Conservation (phyloP, 1,140 invertebrate species). For the Drosophila guanche region DNA sequence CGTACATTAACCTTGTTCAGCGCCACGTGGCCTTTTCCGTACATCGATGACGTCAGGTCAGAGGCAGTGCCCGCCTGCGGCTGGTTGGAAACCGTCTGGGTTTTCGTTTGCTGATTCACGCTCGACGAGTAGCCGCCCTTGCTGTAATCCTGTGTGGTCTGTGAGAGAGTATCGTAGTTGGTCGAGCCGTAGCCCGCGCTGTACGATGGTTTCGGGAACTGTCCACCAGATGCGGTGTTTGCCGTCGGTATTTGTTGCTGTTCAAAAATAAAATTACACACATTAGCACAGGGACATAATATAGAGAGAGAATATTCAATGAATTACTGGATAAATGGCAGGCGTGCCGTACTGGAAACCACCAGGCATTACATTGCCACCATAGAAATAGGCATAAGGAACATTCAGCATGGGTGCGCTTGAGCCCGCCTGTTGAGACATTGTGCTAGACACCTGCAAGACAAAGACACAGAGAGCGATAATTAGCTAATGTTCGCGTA, state of each 20-base stretch:
- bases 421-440: constrained; percentile 87
- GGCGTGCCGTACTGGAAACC: constrained; percentile 90
- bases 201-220: constrained; percentile 88
- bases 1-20: constrained; percentile 90
- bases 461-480: not conserved
- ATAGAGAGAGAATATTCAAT: too few species aligned
- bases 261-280: not conserved
- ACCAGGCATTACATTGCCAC: constrained; percentile 87
- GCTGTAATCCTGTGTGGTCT: constrained; percentile 85
- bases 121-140: constrained; percentile 85
- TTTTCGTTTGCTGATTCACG: constrained; percentile 85
- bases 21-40: constrained; percentile 89
- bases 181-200: constrained; percentile 87
- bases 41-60: constrained; percentile 88
- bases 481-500: not conserved
- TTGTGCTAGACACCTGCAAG: constrained; percentile 86
- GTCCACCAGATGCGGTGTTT: constrained; percentile 87
- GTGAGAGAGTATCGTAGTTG: constrained; percentile 87
- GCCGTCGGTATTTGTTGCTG: constrained; percentile 87
- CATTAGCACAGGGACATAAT: too few species aligned
- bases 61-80: constrained; percentile 86
- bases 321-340: constrained; percentile 87
- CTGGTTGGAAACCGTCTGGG: constrained; percentile 85
- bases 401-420: constrained; percentile 83
- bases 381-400: constrained; percentile 89